Conservation (phyloP, 1,140 invertebrate genomes). For the Ostrea denselamellosa region DNA sequence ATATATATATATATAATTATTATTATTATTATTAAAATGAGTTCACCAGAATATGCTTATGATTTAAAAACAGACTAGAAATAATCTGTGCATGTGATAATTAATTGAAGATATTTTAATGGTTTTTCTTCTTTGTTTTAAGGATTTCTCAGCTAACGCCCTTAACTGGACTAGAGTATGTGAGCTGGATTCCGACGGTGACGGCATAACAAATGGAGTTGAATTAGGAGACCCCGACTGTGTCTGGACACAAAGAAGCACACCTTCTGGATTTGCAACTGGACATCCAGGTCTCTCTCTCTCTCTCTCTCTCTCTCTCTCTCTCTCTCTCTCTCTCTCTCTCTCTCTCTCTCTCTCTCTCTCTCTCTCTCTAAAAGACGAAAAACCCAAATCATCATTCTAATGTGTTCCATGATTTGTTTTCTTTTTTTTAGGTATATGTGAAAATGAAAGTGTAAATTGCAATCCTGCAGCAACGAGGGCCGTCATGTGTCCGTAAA, state of each 20-base stretch:
- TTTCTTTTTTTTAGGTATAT: background rate
- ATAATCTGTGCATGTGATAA: too few species aligned
- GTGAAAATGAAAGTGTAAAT: background rate
- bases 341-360: slow-evolving; percentile 6
- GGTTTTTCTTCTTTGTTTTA: background rate
- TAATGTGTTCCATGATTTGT: background rate
- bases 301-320: background rate
- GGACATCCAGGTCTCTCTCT: slow-evolving; percentile 43
- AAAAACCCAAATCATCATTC: too few species aligned
- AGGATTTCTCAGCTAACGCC: background rate
- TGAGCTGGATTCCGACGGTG: slow-evolving; percentile 60
- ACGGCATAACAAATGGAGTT: slow-evolving; percentile 64
- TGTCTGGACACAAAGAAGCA: slow-evolving; percentile 49
- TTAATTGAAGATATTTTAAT: background rate
- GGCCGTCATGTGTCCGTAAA: background rate
- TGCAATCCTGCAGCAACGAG: background rate
- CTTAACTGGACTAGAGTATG: slow-evolving; percentile 45
- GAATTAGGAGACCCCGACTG: slow-evolving; percentile 67
- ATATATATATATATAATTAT: too few species aligned
- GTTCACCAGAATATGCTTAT: too few species aligned
- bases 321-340: too few species aligned
- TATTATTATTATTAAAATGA: too few species aligned
- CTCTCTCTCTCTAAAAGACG: background rate
- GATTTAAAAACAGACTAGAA: too few species aligned
- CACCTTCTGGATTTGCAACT: background rate